Base-by-base conservation (phyloP, 64 coral and sea anemone species). In the Acropora yongei region DNA sequence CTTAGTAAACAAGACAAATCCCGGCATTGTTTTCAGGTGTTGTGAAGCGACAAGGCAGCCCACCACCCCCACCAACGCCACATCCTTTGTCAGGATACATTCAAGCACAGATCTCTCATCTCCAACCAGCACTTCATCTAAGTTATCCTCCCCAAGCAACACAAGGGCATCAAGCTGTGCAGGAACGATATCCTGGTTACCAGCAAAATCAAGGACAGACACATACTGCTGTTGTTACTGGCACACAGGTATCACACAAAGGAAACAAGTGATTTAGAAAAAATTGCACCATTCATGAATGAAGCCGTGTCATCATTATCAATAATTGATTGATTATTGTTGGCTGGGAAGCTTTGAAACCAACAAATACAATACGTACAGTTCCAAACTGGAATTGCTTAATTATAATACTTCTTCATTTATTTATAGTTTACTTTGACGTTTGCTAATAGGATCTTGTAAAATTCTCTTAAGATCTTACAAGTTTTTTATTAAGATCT, bases 71-170 rank as follows among this genome's bases (percentile, higher is more conserved):
- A 30, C 30, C 30, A 30, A 30, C 30, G 30, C 30, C 30, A 48
- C 63, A 85, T 69, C 82, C 82, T 5, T 65, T 85, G 42, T 85
- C 82, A 72, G 44, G 63, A 9, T 85, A 69, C 30, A 85, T 85
- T 72, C 82, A 85, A 65, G 82, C 82, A 85, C 82, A 71, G 46
- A 85, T 85, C 45, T 47, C 44, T 78, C 82, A 84, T 46, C 68
- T 53, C 30, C 80, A 84, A 3, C 63, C 61, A 17, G 10, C 75
- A 4, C 8, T 13, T 63, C 82, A 85, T 72, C 8, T 39, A 47
- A 7, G 61, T 45, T 85, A 49, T 66, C 63, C 82, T 71, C 16
- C 82, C 10, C 82, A 71, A 44, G 3, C 82, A 6, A 6, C 44
- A 48, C 43, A 69, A 47, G n/a, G 66, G 8, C 18, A 47, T 67